These are phyloP conservation scores for Agelastica alni DNA, from an alignment of 2,888 invertebrate species.

Conservation along the genomic window DNA sequence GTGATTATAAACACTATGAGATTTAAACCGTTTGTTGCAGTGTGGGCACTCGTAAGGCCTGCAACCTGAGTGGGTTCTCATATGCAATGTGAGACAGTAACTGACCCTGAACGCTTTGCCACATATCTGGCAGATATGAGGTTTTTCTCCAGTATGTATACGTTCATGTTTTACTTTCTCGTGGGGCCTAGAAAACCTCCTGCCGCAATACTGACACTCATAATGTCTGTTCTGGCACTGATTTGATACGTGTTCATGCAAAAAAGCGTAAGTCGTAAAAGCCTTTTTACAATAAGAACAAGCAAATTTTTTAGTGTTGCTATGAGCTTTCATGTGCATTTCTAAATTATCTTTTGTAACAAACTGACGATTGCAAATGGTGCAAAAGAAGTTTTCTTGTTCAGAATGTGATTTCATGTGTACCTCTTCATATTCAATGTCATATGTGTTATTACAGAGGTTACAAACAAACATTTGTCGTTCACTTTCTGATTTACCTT, in stretches of 20 bases:
- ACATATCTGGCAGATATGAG: conserved; percentile 78
- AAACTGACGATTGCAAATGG: conserved; percentile 75
- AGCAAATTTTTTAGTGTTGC: conserved; percentile 58
- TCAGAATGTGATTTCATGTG: conserved; percentile 71
- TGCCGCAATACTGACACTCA: conserved; percentile 72
- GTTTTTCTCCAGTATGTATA: conserved; percentile 81
- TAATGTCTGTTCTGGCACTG: conserved; percentile 60
- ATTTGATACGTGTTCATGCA: conserved; percentile 16
- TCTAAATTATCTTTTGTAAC: conserved; percentile 66
- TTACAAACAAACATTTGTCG: conserved; percentile 49
- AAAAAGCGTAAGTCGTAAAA: conserved; percentile 48
- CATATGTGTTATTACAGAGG: conserved; percentile 61
- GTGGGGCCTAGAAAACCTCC: conserved; percentile 73
- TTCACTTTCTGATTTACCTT: conserved; percentile 45
- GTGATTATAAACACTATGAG: conserved; percentile 79
- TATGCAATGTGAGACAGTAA: conserved; percentile 78
- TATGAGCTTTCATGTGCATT: conserved; percentile 77
- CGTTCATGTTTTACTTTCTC: conserved; percentile 84
- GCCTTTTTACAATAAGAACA: conserved; percentile 55
- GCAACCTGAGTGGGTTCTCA: conserved; percentile 79
- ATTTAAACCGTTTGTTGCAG: conserved; percentile 76
- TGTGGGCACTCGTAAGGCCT: conserved; percentile 76
- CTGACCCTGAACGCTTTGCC: conserved; percentile 80
- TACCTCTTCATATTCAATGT: conserved; percentile 60
- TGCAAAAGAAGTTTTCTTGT: conserved; percentile 64